Conservation (phyloP, 1,140 invertebrate species). For the Caligus rogercresseyi region DNA sequence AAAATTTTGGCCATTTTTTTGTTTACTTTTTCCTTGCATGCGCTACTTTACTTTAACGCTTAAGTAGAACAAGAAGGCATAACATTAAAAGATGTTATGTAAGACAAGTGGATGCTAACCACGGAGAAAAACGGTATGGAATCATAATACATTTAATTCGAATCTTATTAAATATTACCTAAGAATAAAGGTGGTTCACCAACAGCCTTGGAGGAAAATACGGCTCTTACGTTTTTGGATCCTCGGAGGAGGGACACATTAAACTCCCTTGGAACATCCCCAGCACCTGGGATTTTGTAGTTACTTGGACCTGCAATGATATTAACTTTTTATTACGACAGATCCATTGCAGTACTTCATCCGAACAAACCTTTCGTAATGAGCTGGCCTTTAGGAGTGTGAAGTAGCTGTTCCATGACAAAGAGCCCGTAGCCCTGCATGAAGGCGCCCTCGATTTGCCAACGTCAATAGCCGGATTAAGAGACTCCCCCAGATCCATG, state of each 20-base stretch:
- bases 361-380: background rate
- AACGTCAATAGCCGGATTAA: conserved; percentile 28
- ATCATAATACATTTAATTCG: background rate
- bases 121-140: too few species aligned
- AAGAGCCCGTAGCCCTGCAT: conserved; percentile 28
- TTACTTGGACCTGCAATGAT: conserved; percentile 69
- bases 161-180: background rate
- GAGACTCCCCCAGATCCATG: conserved; percentile 25
- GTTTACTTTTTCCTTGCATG: too few species aligned
- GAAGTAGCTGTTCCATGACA: conserved; percentile 25
- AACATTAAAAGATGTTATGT: too few species aligned
- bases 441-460: conserved; percentile 33
- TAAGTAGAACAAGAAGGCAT: too few species aligned
- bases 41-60: too few species aligned
- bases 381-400: background rate
- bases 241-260: conserved; percentile 79
- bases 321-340: conserved; percentile 28
- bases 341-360: background rate
- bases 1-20: too few species aligned
- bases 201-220: conserved; percentile 89
- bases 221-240: conserved; percentile 56
- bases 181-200: conserved; percentile 86
- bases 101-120: too few species aligned
- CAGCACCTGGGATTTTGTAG: conserved; percentile 67
- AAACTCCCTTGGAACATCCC: conserved; percentile 49